Base-by-base conservation (phyloP, 2,113 vertebrate species). In the Oncorhynchus gorbuscha region DNA sequence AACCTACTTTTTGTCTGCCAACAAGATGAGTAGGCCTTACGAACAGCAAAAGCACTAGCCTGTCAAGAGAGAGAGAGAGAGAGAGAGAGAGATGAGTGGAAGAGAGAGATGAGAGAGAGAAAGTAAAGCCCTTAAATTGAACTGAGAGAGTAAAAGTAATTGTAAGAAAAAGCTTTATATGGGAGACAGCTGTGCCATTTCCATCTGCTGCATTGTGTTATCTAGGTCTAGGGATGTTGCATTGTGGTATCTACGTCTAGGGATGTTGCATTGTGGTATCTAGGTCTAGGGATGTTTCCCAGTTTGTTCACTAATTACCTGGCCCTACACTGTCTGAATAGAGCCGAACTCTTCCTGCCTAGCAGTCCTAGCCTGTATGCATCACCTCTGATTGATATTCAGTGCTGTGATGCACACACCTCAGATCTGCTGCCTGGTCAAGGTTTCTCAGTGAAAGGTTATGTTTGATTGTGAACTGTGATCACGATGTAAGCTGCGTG, bases 401-500 rank as follows among this genome's bases (percentile, higher is more conserved):
- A 85, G 82, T 48, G 59, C 32, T 1, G 78, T 79, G 62, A 73
- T 69, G 80, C 76, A 72, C 18, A 45, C 22, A 67, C 74, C 79
- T 82, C 81, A 67, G 30, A 83, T 79, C 76, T 81, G 76, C 79
- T 72, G 77, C 84, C 69, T 76, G 89, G 85, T 90, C 86, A 88
- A 81, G 80, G 82, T 85, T 85, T 84, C 77, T 88, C 76, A 49
- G 67, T 51, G 74, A 62, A 82, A 51, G 62, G 68, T 80, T 83
- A 20, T 77, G 55, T 76, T 55, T 55, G 14, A 55, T 18, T 55
- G 83, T 49, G 26, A 32, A 26, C 28, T 69, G 83, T 71, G 73
- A 85, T 80, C 65, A 2, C 14, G 2, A 39, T 35, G 67, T 18
- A 28, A 26, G 22, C 64, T 30, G 11, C 22, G 1, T 30, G 24